A percentile compares a stretch with the other conserved stretches of the same genome.
phyloP scores from a whole-genome alignment of 2,113 vertebrate genomes.

The Columba janthina region DNA sequence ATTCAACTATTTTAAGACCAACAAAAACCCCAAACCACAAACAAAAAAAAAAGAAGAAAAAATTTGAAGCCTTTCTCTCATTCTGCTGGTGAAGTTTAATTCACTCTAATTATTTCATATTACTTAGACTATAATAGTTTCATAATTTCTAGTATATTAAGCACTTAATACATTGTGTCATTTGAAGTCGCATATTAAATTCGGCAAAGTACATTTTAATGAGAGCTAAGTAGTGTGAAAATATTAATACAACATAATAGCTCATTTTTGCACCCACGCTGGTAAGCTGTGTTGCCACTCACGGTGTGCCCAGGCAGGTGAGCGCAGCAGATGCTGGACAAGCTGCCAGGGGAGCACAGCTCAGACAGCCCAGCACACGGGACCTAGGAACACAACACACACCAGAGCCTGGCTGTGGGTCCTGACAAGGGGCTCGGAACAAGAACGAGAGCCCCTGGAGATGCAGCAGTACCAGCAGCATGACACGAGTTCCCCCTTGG shows the following conservation, averaged over 20 bases:
- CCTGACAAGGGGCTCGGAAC: background rate
- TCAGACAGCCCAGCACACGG: fast-evolving
- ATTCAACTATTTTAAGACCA: constrained; percentile 16
- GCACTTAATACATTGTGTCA: constrained; percentile 87
- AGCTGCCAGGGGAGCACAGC: fast-evolving
- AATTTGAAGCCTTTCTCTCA: constrained; percentile 67
- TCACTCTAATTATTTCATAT: constrained; percentile 82
- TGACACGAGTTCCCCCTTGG: fast-evolving
- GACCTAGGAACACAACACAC: fast-evolving
- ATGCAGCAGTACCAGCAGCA: fast-evolving
- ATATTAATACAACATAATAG: constrained; percentile 65
- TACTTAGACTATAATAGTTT: constrained; percentile 77
- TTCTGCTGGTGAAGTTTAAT: constrained; percentile 71
- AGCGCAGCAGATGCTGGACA: fast-evolving
- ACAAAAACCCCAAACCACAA: background rate
- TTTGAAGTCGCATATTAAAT: constrained; percentile 82
- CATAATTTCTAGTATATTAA: constrained; percentile 89
- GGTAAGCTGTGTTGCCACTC: fast-evolving
- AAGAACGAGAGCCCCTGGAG: fast-evolving
- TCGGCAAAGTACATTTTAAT: constrained; percentile 86
- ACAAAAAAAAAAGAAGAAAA: background rate
- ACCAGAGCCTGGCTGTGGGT: fast-evolving
- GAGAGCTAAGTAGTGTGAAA: constrained; percentile 82
- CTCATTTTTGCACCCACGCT: background rate
- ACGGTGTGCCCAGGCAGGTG: background rate